Evolutionary conservation across 2,797 vertebrate species (phyloP).

Genomic region (Microctenopoma stevenorrisi): DNA sequence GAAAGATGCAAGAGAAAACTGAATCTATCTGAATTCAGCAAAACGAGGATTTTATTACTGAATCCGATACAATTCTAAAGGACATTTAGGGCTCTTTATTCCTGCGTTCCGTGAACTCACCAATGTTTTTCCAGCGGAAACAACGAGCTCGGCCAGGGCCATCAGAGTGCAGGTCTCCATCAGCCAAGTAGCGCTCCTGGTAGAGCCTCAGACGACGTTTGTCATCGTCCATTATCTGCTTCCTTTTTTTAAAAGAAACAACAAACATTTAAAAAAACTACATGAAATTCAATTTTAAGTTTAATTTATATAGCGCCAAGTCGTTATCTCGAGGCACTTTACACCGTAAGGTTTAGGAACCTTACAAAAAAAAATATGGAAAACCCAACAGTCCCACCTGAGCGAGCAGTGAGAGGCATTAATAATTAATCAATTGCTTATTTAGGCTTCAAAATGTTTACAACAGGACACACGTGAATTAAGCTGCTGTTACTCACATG

Average conservation of each 20-base stretch:
- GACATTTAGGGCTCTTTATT: not conserved
- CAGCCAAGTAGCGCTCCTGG: conserved; percentile 93
- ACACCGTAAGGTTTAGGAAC: too few species aligned
- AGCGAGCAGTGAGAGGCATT: too few species aligned
- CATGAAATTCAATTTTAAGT: not conserved
- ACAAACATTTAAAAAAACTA: not conserved
- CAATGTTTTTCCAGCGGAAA: conserved; percentile 96
- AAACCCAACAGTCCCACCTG: too few species aligned
- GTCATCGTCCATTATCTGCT: conserved; percentile 94
- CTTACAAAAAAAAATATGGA: too few species aligned
- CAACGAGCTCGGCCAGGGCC: conserved; percentile 92
- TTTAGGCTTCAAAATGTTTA: too few species aligned
- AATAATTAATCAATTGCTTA: too few species aligned
- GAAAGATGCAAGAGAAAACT: conserved; percentile 7
- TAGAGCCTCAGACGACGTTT: conserved; percentile 92
- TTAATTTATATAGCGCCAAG: too few species aligned
- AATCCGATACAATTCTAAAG: not conserved
- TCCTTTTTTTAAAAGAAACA: conserved; percentile 80
- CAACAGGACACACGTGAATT: not conserved
- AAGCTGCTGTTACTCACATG: conserved; percentile 86
- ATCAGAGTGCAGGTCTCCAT: conserved; percentile 95
- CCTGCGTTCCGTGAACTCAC: conserved; percentile 27
- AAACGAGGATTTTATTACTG: too few species aligned
- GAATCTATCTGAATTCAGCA: too few species aligned
- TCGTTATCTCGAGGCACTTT: too few species aligned